Evolutionary conservation across 53 echinoderm and acorn worm genomes (phyloP).

Genomic region (Pentamera pediparva): DNA sequence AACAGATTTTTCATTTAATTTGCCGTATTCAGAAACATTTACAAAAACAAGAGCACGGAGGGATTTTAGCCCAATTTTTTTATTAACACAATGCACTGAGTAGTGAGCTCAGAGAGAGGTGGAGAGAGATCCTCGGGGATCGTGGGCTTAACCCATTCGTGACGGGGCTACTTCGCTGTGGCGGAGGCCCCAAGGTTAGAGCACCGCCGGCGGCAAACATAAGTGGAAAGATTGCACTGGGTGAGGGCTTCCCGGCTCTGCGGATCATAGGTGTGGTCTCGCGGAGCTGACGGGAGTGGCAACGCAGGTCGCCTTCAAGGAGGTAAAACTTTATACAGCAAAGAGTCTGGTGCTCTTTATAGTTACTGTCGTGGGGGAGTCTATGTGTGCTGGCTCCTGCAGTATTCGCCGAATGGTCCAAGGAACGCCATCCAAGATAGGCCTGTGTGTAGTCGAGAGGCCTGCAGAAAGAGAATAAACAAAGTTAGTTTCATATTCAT

Average conservation of each 20-base stretch:
- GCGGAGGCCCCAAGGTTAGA: conserved; percentile 36
- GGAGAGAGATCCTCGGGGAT: conserved; percentile 8
- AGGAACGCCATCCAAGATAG: conserved; percentile 56
- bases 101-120: no score
- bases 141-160: conserved; percentile 66
- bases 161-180: conserved; percentile 15
- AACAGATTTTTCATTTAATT: no score
- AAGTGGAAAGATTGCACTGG: conserved; percentile 48
- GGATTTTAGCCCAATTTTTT: no score
- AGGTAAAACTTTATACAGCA: not conserved
- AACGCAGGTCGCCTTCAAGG: conserved; percentile 6
- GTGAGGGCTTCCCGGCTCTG: conserved; percentile 22
- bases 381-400: conserved; percentile 99
- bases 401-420: conserved; percentile 67
- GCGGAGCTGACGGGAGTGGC: conserved; percentile 7
- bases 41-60: no score
- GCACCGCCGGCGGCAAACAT: conserved; percentile 8
- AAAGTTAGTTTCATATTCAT: no score
- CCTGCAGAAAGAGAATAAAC: not conserved
- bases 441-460: conserved; percentile 30
- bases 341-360: no score
- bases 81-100: no score
- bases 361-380: no score
- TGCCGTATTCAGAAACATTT: no score
- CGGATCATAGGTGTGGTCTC: conserved; percentile 39